A percentile compares a stretch with the other conserved stretches of the same genome.
Conservation (phyloP, 2,113 vertebrate genomes). For the Vulpes ferrilata region DNA sequence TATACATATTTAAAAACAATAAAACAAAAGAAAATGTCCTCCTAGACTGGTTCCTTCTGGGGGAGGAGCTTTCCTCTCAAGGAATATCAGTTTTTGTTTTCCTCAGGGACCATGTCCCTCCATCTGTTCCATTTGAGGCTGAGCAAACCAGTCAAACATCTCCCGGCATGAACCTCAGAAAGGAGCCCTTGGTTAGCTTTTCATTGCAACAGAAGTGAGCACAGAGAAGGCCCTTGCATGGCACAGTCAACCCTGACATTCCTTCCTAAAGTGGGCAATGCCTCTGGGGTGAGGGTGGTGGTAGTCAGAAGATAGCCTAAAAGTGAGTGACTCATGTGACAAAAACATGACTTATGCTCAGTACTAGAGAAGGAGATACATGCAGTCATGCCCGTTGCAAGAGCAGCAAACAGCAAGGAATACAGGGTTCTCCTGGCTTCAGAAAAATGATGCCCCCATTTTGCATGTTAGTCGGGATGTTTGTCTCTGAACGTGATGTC, state of each 20-base stretch:
- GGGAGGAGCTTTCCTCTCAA: neutral
- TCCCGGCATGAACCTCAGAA: neutral
- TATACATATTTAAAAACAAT: neutral
- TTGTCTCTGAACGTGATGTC: neutral
- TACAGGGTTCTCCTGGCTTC: too few species aligned
- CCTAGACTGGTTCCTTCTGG: too few species aligned
- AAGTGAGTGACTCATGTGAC: neutral
- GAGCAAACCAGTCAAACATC: neutral
- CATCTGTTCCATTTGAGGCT: neutral
- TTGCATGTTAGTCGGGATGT: accelerated
- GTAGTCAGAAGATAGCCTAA: neutral
- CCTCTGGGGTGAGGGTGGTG: accelerated
- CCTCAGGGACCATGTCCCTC: neutral
- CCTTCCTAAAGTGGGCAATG: neutral
- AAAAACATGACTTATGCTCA: neutral
- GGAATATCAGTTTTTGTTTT: neutral
- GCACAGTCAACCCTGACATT: neutral
- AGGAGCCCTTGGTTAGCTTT: too few species aligned
- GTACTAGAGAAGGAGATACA: accelerated
- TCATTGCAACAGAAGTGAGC: neutral
- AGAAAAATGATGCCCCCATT: neutral
- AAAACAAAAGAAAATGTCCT: neutral
- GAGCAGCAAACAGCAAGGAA: accelerated
- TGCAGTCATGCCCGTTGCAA: too few species aligned
- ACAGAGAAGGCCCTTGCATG: neutral